Conservation (phyloP, 2,888 invertebrate species). For the Lordiphosa andalusiaca region DNA sequence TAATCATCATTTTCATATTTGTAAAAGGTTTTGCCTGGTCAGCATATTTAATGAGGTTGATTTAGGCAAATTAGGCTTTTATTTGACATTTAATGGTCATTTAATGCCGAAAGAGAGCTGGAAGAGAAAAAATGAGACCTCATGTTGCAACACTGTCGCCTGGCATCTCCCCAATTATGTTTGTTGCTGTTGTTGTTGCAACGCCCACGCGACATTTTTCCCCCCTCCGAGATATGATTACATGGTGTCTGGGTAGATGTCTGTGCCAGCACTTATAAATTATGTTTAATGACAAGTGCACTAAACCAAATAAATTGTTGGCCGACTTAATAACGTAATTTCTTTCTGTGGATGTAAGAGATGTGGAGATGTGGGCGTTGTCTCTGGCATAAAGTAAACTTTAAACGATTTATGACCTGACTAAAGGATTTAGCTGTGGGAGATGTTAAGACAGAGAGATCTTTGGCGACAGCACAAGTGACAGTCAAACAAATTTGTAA, state of each 20-base stretch:
- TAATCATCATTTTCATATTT: slow-evolving; percentile 54
- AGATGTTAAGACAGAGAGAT: neutral
- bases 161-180: slow-evolving; percentile 24
- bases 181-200: slow-evolving; percentile 20
- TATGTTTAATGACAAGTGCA: slow-evolving; percentile 74
- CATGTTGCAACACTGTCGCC: slow-evolving; percentile 23
- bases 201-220: slow-evolving; percentile 30
- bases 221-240: slow-evolving; percentile 36
- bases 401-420: slow-evolving; percentile 50
- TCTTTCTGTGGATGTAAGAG: slow-evolving; percentile 38
- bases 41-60: slow-evolving; percentile 71
- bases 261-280: slow-evolving; percentile 53
- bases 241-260: slow-evolving; percentile 23
- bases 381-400: slow-evolving; percentile 15
- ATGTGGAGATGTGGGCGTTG: slow-evolving; percentile 60
- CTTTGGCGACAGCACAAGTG: neutral
- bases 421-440: neutral
- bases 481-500: no score
- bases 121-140: no score
- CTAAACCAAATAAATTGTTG: slow-evolving; percentile 70
- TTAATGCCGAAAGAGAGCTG: slow-evolving; percentile 31
- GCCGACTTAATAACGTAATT: slow-evolving; percentile 62
- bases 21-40: slow-evolving; percentile 38
- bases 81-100: slow-evolving; percentile 69
- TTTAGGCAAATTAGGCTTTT: slow-evolving; percentile 56